A percentile compares a stretch with the other conserved stretches of the same genome.
Evolutionary conservation across 2,888 invertebrate genomes (phyloP).

Genomic region (Leptura quadrifasciata): DNA sequence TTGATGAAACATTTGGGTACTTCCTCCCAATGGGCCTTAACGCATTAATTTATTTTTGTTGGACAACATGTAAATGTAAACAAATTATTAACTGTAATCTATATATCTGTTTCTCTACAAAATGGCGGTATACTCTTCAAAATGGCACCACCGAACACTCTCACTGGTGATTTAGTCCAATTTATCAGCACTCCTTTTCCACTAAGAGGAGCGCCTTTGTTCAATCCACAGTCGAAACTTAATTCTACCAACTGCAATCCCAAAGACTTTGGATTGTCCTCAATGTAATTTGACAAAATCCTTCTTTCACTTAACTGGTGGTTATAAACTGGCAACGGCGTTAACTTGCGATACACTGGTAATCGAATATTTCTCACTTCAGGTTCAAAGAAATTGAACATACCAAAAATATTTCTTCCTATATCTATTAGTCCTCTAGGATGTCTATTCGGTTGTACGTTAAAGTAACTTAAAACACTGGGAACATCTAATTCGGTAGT

Average conservation of each 20-base stretch:
- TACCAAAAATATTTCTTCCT: conserved; percentile 8
- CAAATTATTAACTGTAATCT: not conserved
- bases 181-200: conserved; percentile 76
- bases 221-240: conserved; percentile 73
- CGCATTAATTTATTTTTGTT: not conserved
- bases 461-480: conserved; percentile 27
- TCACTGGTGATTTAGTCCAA: conserved; percentile 81
- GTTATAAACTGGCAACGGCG: not conserved
- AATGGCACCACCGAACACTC: conserved; percentile 81
- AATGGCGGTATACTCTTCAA: conserved; percentile 77
- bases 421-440: not conserved
- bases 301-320: not conserved
- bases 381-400: conserved; percentile 44
- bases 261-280: conserved; percentile 66
- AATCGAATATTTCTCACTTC: conserved; percentile 44
- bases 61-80: not conserved
- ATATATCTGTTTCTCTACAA: conserved; percentile 69
- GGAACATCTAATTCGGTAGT: not conserved
- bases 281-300: conserved; percentile 32
- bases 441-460: not conserved
- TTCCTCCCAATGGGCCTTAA: too few species aligned
- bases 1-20: too few species aligned
- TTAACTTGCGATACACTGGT: not conserved
- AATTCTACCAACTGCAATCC: conserved; percentile 74
- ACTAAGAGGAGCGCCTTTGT: conserved; percentile 74